Evolutionary conservation across 2,797 vertebrate genomes (phyloP).

Genomic region (Denticeps clupeoides): DNA sequence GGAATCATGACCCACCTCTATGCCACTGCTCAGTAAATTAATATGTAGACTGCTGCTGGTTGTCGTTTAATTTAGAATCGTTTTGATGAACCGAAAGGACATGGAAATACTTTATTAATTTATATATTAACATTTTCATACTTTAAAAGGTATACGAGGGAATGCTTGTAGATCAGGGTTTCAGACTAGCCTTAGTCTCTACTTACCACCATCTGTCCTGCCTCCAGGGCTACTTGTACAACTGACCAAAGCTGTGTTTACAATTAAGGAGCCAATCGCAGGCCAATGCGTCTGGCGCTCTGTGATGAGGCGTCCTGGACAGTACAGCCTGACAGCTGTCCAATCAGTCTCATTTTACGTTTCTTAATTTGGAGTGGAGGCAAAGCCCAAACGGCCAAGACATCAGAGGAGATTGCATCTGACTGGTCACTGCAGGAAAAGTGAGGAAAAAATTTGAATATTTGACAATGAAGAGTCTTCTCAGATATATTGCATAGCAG

Average conservation of each 20-base stretch:
- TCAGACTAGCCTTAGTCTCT: conserved; percentile 9
- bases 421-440: conserved; percentile 4
- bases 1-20: too few species aligned
- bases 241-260: conserved; percentile 12
- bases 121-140: too few species aligned
- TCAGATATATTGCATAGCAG: too few species aligned
- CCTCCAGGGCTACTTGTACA: conserved; percentile 12
- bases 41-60: too few species aligned
- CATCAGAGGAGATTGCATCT: conserved; percentile 10
- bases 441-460: too few species aligned
- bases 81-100: too few species aligned
- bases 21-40: too few species aligned
- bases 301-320: conserved; percentile 25
- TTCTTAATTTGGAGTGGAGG: conserved; percentile 27
- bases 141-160: too few species aligned
- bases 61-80: too few species aligned
- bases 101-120: too few species aligned
- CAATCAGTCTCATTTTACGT: conserved; percentile 25
- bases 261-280: conserved; percentile 20
- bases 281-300: conserved; percentile 8
- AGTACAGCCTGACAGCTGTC: conserved; percentile 22
- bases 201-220: conserved; percentile 12
- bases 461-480: too few species aligned
- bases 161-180: too few species aligned
- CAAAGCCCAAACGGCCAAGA: conserved; percentile 13